Base-by-base conservation (phyloP, 1,140 invertebrate species). In the Carposina sasakii region DNA sequence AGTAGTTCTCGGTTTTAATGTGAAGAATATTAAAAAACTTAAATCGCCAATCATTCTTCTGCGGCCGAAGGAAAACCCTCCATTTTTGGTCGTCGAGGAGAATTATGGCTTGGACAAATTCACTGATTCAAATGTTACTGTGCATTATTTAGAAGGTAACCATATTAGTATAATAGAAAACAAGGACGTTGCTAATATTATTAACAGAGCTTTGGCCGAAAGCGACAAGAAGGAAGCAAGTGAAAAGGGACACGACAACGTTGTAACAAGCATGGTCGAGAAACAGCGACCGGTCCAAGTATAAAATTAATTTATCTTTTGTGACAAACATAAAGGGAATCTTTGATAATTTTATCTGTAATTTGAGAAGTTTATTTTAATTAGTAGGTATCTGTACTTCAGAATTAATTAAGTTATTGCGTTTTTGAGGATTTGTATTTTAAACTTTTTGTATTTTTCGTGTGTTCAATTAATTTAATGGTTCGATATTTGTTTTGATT, bases 141-240 rank as follows among this genome's bases (percentile, higher is more conserved):
- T 90, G 0, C 86, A 87, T 48, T 86, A 85, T 30, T 81, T 91
- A 22, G 89, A 91, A 60, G 92, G 92, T n/a, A 91, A 92, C 70
- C 92, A 94, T 59, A 65, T 88, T 0, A 89, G 87, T 10, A 91
- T 94, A 59, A 61, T 93, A 48, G 88, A 92, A 17, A 90, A 90
- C 63, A 75, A 83, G 17, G 89, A 89, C 59, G 68, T 90, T 26
- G 85, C 88, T 0, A 78, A 88, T 40, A 86, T 89, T 5, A 91
- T 93, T 23, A 91, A 91, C 33, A 76, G 65, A 42, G 42, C 67
- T 9, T 31, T 85, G 16, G n/a, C n/a, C n/a, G n/a, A n/a, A n/a
- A 6, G 46, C 0, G 69, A 71, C 5, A 57, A 54, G 6, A 63
- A 67, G 2, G 60, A 16, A 5, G 30, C 55, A n/a, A 46, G 16